Evolutionary conservation across 1,140 invertebrate species (phyloP).

Genomic region (Chionoecetes opilio): DNA sequence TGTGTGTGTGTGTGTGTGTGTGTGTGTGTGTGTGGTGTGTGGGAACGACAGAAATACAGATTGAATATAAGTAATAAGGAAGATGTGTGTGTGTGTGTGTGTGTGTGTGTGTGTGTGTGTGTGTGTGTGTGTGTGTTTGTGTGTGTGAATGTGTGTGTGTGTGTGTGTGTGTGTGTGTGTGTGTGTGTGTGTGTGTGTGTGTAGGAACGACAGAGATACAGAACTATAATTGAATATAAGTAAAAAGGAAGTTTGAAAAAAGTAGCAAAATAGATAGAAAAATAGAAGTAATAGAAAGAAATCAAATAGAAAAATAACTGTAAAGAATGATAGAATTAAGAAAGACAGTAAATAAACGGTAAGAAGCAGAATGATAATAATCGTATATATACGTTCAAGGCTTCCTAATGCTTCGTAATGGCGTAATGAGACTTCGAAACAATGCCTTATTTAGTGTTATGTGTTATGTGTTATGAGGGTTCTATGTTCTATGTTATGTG

Average conservation of each 20-base stretch:
- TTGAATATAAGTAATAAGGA: too few species aligned
- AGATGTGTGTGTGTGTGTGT: too few species aligned
- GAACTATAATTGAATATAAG: background rate
- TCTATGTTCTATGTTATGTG: too few species aligned
- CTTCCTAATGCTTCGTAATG: background rate
- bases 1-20: too few species aligned
- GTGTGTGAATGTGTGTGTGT: constrained; percentile 7
- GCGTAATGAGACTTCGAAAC: background rate
- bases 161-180: constrained; percentile 47
- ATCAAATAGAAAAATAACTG: background rate
- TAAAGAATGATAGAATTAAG: background rate
- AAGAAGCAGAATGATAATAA: background rate
- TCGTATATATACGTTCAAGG: too few species aligned
- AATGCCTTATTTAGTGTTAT: too few species aligned
- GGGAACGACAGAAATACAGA: too few species aligned
- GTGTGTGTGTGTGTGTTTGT: background rate
- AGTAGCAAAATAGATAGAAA: background rate
- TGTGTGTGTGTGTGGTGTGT: too few species aligned
- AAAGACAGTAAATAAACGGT: background rate
- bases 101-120: too few species aligned
- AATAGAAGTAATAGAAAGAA: background rate
- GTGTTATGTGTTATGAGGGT: too few species aligned
- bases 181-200: background rate
- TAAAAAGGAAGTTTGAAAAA: background rate
- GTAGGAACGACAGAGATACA: background rate